Conservation (phyloP, 2,797 vertebrate genomes). For the Caiman crocodilus region DNA sequence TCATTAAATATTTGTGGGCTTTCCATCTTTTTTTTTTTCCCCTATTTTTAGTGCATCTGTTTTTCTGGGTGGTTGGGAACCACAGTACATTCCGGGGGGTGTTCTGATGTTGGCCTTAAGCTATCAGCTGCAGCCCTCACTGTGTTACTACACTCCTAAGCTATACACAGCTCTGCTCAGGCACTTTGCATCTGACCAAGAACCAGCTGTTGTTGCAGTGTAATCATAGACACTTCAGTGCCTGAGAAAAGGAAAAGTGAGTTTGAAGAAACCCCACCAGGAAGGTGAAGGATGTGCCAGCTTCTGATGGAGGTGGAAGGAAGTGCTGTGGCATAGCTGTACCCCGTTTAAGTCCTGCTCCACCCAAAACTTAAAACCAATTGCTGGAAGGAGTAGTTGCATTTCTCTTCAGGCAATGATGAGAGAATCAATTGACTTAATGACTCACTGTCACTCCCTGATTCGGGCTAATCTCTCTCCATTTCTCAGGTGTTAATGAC, state of each 20-base stretch:
- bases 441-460: too few species aligned
- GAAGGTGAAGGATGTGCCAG: neutral
- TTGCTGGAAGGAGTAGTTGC: too few species aligned
- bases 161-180: neutral
- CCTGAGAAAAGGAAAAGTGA: neutral
- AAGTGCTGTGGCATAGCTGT: too few species aligned
- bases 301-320: too few species aligned
- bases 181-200: neutral
- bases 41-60: neutral
- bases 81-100: accelerated
- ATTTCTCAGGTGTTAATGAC: too few species aligned
- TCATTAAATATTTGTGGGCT: neutral
- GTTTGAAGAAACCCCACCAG: neutral
- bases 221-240: neutral
- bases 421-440: too few species aligned
- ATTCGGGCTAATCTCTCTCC: too few species aligned
- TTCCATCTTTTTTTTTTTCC: neutral
- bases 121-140: accelerated
- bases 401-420: too few species aligned
- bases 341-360: too few species aligned
- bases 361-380: too few species aligned
- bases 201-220: neutral
- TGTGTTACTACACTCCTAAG: neutral
- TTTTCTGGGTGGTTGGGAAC: neutral
- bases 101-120: accelerated